Evolutionary conservation across 2,797 vertebrate species (phyloP).

Genomic region (Sebastes variabilis): DNA sequence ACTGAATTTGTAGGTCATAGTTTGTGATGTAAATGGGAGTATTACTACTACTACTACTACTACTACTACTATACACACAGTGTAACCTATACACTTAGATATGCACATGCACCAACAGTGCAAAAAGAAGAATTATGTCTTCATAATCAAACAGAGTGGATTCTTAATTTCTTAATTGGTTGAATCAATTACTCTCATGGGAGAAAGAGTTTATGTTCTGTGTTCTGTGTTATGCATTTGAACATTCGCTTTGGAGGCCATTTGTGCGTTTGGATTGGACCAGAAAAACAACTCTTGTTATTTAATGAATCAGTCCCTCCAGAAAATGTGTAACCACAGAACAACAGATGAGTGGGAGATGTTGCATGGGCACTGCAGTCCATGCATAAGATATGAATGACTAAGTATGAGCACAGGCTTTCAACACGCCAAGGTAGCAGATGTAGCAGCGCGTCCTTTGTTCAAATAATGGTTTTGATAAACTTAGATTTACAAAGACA

Average conservation of each 20-base stretch:
- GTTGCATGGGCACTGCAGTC: slow-evolving; percentile 33
- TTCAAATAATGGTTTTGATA: neutral
- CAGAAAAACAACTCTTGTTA: slow-evolving; percentile 17
- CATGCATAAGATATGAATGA: slow-evolving; percentile 62
- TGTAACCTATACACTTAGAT: neutral
- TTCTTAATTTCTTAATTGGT: neutral
- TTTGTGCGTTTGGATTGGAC: slow-evolving; percentile 14
- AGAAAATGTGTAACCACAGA: slow-evolving; percentile 56
- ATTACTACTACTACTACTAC: neutral
- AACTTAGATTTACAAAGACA: slow-evolving; percentile 12
- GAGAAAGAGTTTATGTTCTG: neutral
- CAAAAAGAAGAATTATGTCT: neutral
- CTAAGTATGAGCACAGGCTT: slow-evolving; percentile 34
- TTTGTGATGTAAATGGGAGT: neutral
- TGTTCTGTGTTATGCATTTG: neutral
- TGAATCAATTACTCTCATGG: neutral
- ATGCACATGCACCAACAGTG: neutral
- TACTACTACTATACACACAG: neutral
- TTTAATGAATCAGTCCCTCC: slow-evolving; percentile 47
- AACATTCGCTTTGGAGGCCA: neutral
- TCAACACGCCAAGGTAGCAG: slow-evolving; percentile 21
- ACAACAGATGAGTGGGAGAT: slow-evolving; percentile 56
- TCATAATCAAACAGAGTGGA: neutral
- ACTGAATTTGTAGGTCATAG: neutral
- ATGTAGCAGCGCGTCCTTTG: slow-evolving; percentile 17